A percentile compares a stretch with the other conserved stretches of the same genome.
Evolutionary conservation across 1,140 invertebrate species (phyloP).

Genomic region (Drosophila oshimai): DNA sequence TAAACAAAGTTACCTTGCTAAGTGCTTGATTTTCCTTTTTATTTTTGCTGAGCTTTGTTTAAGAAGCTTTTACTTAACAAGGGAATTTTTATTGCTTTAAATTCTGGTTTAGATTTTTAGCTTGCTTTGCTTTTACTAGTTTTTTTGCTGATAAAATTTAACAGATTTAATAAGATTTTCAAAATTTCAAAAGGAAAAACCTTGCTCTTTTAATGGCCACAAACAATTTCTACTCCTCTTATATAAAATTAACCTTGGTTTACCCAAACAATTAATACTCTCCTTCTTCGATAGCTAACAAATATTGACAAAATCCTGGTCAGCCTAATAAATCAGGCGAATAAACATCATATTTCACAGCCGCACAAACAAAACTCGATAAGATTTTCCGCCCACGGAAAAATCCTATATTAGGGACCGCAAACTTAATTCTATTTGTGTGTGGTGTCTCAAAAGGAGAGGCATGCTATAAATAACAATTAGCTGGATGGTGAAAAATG

Average conservation of each 20-base stretch:
- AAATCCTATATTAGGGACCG: conserved; percentile 7
- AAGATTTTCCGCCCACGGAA: not conserved
- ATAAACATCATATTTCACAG: conserved; percentile 53
- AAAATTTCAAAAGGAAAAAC: too few species aligned
- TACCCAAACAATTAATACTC: conserved; percentile 26
- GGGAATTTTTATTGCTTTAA: too few species aligned
- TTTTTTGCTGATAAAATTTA: too few species aligned
- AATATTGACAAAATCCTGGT: conserved; percentile 44
- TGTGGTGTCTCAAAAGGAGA: conserved; percentile 29
- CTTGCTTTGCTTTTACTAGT: too few species aligned
- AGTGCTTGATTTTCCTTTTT: not conserved
- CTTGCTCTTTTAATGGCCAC: too few species aligned
- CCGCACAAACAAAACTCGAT: conserved; percentile 22
- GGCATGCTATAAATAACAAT: conserved; percentile 73
- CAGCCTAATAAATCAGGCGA: conserved; percentile 13
- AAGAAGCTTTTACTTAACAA: not conserved
- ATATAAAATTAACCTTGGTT: not conserved
- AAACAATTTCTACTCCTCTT: not conserved
- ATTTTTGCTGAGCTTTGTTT: not conserved
- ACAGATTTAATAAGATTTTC: too few species aligned
- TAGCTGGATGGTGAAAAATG: conserved; percentile 75
- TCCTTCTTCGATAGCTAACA: conserved; percentile 8
- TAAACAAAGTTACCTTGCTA: conserved; percentile 1
- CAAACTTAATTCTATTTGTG: conserved; percentile 60
- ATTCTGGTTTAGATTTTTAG: too few species aligned